Evolutionary conservation across 2,888 invertebrate species (phyloP).

Genomic region (Andrena fulva): DNA sequence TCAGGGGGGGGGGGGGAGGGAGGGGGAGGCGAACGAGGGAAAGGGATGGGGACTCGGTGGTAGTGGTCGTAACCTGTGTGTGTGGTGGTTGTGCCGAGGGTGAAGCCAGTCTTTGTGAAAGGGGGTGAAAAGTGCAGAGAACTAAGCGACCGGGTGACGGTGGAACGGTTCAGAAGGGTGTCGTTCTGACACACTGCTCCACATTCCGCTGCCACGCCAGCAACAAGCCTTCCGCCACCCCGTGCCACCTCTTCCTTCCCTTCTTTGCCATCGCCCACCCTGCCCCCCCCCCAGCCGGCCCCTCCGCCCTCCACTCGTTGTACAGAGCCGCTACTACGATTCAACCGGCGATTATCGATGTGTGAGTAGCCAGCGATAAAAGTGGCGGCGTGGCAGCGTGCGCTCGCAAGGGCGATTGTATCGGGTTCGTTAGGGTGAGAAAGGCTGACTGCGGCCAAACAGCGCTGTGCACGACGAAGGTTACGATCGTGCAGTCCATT

Average conservation of each 20-base stretch:
- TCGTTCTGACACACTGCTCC: constrained; percentile 82
- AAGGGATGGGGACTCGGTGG: constrained; percentile 3
- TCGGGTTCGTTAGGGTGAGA: constrained; percentile 64
- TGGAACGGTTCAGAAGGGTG: constrained; percentile 76
- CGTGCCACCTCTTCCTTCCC: constrained; percentile 42
- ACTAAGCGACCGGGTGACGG: constrained; percentile 64
- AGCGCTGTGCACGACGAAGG: constrained; percentile 30
- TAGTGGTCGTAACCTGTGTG: constrained; percentile 43
- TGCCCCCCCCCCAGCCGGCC: constrained; percentile 36
- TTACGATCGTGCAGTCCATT: constrained; percentile 49
- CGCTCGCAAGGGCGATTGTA: constrained; percentile 43
- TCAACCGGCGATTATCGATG: constrained; percentile 58
- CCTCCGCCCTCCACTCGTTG: constrained; percentile 7
- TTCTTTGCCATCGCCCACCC: constrained; percentile 37
- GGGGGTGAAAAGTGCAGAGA: constrained; percentile 64
- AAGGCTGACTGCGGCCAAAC: constrained; percentile 46
- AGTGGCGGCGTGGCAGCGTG: constrained; percentile 30
- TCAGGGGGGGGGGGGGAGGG: background rate
- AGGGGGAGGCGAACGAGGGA: background rate
- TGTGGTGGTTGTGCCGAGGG: constrained; percentile 44
- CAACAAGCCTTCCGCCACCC: constrained; percentile 59
- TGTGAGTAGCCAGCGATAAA: constrained; percentile 60
- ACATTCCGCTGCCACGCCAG: constrained; percentile 77
- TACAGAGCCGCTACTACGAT: constrained; percentile 40
- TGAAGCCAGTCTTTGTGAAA: constrained; percentile 65